These are phyloP conservation scores for Oncorhynchus kisutch DNA, from an alignment of 2,113 vertebrate genomes.

Conservation along the genomic window DNA sequence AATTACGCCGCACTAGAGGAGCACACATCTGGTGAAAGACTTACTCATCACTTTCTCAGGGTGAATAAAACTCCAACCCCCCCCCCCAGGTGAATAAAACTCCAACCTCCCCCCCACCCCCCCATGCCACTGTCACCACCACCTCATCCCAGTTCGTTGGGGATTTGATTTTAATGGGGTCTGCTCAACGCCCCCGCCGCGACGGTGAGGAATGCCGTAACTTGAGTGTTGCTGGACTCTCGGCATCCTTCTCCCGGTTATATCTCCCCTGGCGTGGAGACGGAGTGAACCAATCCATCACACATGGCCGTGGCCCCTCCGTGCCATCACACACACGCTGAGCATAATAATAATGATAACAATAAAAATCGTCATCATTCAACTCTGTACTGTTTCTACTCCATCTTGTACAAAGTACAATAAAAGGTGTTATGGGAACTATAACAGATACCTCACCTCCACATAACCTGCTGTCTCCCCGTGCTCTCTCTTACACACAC, in stretches of 20 bases:
- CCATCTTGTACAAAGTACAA: too few relatives aligned
- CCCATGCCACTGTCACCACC: background rate
- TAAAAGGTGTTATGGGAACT: too few relatives aligned
- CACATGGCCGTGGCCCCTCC: background rate
- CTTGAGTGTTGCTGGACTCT: conserved; percentile 17
- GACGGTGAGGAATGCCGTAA: conserved; percentile 24
- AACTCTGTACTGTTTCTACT: background rate
- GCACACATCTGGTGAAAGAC: conserved; percentile 32
- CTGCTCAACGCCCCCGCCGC: background rate
- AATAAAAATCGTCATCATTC: background rate
- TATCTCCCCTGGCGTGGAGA: conserved; percentile 15
- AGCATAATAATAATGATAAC: background rate
- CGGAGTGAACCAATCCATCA: conserved; percentile 24
- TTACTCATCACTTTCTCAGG: conserved; percentile 23
- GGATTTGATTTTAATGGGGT: conserved; percentile 21
- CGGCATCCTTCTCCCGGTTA: conserved; percentile 10
- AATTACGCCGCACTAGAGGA: conserved; percentile 1
- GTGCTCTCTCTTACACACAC: background rate
- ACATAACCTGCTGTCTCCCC: too few relatives aligned
- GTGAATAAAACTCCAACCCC: background rate
- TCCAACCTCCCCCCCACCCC: background rate
- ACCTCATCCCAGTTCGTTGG: conserved; percentile 12
- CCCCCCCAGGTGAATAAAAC: background rate
- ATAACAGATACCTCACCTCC: too few relatives aligned
- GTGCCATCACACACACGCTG: background rate